Evolutionary conservation across 2,797 vertebrate genomes (phyloP), one percentile per base, ranked within the genome.

Genomic region (Antrozous pallidus): DNA sequence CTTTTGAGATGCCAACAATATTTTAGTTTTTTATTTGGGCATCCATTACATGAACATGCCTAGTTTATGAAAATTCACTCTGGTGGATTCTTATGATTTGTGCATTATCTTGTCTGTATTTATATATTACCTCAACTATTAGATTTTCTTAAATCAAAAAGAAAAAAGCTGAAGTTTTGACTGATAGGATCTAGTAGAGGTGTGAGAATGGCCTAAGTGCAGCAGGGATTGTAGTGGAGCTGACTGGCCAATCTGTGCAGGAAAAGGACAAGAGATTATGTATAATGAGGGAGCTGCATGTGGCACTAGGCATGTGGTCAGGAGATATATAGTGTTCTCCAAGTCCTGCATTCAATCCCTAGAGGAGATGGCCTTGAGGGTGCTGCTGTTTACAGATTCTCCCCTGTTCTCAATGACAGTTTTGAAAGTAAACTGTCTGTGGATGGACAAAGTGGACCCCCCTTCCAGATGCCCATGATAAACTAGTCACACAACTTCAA

Each of bases 41-140:
- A 79, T 89, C 40, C 0, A 24, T 69, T 92, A 78, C 24, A 45
- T 67, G 56, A 26, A 67, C 18, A 17, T 36, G 14, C 67, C 75
- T 79, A 75, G 38, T 80, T 93, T 75, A 17, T 86, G 61, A 91
- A 94, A 89, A 95, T 86, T 85, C 28, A 79, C 31, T 78, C 8
- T 88, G n/a, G 10, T 93, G 18, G 45, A 84, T 6, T 75, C 8
- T 77, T 81, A 61, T 4, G 38, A 74, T 54, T 81, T 69, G 31
- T 78, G 5, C 28, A 69, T 78, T 82, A 81, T 82, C 4, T 33
- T 67, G 17, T 67, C 8, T 80, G 5, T 56, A 20, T 54, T 54
- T 67, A 11, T 88, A 31, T 73, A 24, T 79, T 74, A 42, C 3
- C 17, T 73, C 40, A 93, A 63, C 63, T 91, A 54, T 83, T 89